These are phyloP conservation scores for Tupiocoris notatus DNA, from an alignment of 2,888 invertebrate species.

Conservation along the genomic window DNA sequence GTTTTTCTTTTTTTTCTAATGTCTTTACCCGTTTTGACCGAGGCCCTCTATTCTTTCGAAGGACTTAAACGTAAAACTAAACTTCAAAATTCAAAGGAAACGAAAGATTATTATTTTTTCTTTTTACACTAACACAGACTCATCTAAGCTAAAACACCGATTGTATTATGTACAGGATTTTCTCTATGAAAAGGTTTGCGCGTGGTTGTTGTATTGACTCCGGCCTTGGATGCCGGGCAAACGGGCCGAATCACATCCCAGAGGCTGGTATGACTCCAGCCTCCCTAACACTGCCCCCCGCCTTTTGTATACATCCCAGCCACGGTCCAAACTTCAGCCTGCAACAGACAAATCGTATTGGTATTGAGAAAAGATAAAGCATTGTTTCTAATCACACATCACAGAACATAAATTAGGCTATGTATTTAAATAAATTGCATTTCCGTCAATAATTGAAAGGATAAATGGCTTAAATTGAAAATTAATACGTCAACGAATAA, in stretches of 20 bases:
- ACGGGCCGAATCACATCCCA: constrained; percentile 42
- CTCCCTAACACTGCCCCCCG: constrained; percentile 41
- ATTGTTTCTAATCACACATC: no score
- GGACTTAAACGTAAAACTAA: constrained; percentile 48
- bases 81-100: constrained; percentile 34
- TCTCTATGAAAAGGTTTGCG: constrained; percentile 21
- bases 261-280: constrained; percentile 42
- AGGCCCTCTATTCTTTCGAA: constrained; percentile 48
- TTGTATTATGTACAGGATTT: constrained; percentile 22
- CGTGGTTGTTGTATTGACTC: constrained; percentile 5
- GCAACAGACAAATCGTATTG: constrained; percentile 34
- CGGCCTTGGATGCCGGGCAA: constrained; percentile 36
- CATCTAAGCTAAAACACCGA: constrained; percentile 38
- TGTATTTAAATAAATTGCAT: no score
- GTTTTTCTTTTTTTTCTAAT: constrained; percentile 37
- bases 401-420: no score
- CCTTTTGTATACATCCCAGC: constrained; percentile 41
- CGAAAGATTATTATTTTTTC: constrained; percentile 34
- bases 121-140: constrained; percentile 44
- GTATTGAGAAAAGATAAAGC: no score
- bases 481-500: no score
- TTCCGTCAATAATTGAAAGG: no score
- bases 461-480: no score
- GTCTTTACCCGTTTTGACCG: constrained; percentile 49
- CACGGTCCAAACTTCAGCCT: constrained; percentile 33